Base-by-base conservation (phyloP, 2,888 invertebrate genomes). In the Glaucopsyche alexis region DNA sequence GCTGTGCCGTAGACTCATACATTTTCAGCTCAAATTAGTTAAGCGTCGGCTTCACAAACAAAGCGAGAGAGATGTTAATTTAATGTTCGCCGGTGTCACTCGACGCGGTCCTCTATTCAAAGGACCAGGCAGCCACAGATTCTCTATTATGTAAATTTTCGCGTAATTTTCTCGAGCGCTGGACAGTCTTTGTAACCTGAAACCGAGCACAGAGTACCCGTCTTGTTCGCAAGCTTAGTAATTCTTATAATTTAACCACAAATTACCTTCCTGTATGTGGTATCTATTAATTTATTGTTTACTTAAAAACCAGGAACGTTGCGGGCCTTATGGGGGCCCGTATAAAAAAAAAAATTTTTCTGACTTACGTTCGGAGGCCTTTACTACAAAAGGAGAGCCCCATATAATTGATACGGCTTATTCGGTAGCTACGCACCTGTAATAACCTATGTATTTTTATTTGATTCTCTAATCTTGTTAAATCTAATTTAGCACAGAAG, bases 61-160 rank as follows among this genome's bases (percentile, higher is more conserved):
- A 91, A 89, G 89, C 87, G 86, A 84, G 85, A 86, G 88, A 86
- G 88, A 90, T 91, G 91, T 90, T 91, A 91, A 91, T 91, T 90
- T 89, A 89, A 91, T 91, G 89, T 89, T 83, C 85, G 86, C 82
- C 83, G 84, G 87, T 87, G 90, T 90, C 91, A 88, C 85, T 88
- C 83, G 87, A 87, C 84, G 84, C 88, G 85, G 83, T 83, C 85
- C 85, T 86, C 83, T 86, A 89, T 89, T 90, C 91, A 91, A 91
- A 91, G 91, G 90, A 89, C 87, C 82, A 85, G 86, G 85, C 83
- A 83, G 87, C 90, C 90, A 91, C 90, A 88, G 91, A 89, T 90
- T 91, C 89, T 90, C 90, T 90, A 91, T 92, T 91, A 92, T 92
- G 92, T 89, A 92, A 92, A 92, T 92, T 91, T 87, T 83, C 85